Evolutionary conservation across 1,140 invertebrate species (phyloP).

Genomic region (Penaeus vannamei): DNA sequence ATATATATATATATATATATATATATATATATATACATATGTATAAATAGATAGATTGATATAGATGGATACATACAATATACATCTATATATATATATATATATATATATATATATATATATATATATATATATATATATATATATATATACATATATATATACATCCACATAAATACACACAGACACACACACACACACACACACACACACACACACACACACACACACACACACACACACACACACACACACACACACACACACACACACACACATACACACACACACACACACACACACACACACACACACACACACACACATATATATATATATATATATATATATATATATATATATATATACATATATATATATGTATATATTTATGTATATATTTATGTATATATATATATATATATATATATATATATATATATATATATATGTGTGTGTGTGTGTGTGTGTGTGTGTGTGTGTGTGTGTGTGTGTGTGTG

Average conservation of each 20-base stretch:
- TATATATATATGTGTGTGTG: slow-evolving; percentile 37
- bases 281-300: not conserved
- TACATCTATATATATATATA: slow-evolving; percentile 7
- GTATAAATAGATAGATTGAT: too few species aligned
- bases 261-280: not conserved
- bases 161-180: not conserved
- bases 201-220: not conserved
- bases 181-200: not conserved
- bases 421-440: not conserved
- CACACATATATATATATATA: slow-evolving; percentile 1
- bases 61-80: too few species aligned
- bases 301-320: not conserved
- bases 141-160: not conserved
- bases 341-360: slow-evolving; percentile 5
- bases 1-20: not conserved
- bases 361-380: slow-evolving; percentile 5
- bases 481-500: too few species aligned
- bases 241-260: not conserved
- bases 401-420: not conserved
- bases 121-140: slow-evolving; percentile 14
- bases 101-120: slow-evolving; percentile 7
- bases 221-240: not conserved
- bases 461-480: too few species aligned
- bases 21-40: slow-evolving; percentile 18
- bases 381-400: too few species aligned